A percentile compares a stretch with the other conserved stretches of the same genome.
These are phyloP conservation scores for Leptocoma aspasia DNA, from an alignment of 2,113 vertebrate species.

Conservation along the genomic window DNA sequence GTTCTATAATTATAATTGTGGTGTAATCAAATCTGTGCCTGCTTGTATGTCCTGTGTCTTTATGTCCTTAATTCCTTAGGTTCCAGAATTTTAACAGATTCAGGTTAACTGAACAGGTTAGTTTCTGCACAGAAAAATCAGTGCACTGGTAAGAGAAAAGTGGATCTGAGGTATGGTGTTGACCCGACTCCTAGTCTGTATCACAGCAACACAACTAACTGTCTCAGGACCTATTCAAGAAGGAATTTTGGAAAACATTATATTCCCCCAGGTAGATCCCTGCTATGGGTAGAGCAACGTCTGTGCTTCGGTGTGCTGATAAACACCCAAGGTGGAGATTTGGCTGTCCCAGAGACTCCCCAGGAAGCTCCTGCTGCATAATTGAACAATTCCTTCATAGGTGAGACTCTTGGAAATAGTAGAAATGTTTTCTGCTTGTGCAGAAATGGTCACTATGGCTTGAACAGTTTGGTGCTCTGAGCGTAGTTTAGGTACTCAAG, in stretches of 20 bases:
- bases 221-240: not conserved
- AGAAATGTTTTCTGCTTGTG: not conserved
- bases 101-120: not conserved
- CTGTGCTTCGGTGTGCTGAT: not conserved
- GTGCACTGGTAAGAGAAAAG: not conserved
- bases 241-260: not conserved
- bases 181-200: not conserved
- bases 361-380: not conserved
- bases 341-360: not conserved
- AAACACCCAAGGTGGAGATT: not conserved
- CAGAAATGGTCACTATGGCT: not conserved
- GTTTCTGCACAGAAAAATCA: not conserved
- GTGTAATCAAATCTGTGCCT: not conserved
- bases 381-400: not conserved
- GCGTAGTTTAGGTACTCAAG: not conserved
- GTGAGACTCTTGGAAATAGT: not conserved
- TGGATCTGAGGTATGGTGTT: not conserved
- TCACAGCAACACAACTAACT: not conserved
- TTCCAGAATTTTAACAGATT: not conserved
- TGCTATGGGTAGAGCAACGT: not conserved
- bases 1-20: not conserved
- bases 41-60: not conserved
- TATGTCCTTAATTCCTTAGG: not conserved
- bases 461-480: not conserved
- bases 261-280: not conserved